Percentiles rank a stretch among this genome's conserved stretches.
Conservation (phyloP, 1,140 invertebrate genomes). For the Idris sp. region DNA sequence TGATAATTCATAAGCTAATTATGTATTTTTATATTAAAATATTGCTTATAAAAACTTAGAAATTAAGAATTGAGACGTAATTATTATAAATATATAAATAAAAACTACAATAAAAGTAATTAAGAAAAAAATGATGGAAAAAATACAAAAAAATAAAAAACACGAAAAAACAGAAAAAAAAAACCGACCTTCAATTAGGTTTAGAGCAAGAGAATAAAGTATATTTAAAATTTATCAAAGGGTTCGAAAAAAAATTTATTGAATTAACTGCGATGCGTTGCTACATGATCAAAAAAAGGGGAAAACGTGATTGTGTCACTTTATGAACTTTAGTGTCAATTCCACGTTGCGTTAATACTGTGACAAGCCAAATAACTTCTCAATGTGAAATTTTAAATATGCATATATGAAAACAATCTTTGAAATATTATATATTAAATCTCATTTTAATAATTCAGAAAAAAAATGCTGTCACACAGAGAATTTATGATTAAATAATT, state of each 20-base stretch:
- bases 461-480: too few relatives aligned
- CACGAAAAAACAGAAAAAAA: slow-evolving; percentile 36
- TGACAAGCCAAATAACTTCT: slow-evolving; percentile 78
- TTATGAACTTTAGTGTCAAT: slow-evolving; percentile 76
- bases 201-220: slow-evolving; percentile 70
- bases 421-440: slow-evolving; percentile 64
- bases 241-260: slow-evolving; percentile 74
- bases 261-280: slow-evolving; percentile 72
- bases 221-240: slow-evolving; percentile 75
- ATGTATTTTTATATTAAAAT: slow-evolving; percentile 80
- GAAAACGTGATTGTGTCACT: slow-evolving; percentile 70
- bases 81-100: slow-evolving; percentile 64
- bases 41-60: slow-evolving; percentile 71
- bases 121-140: slow-evolving; percentile 36
- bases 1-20: slow-evolving; percentile 78
- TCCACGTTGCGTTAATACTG: slow-evolving; percentile 75
- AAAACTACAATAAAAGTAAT: slow-evolving; percentile 56
- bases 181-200: slow-evolving; percentile 71
- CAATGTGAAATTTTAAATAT: slow-evolving; percentile 78
- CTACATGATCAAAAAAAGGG: slow-evolving; percentile 69
- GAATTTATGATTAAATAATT: too few relatives aligned
- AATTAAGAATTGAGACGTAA: slow-evolving; percentile 56
- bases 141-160: slow-evolving; percentile 24
- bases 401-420: slow-evolving; percentile 70
- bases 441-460: slow-evolving; percentile 33